Base-by-base conservation (phyloP, 2,888 invertebrate genomes). In the Scelioninae gen. 1 region DNA sequence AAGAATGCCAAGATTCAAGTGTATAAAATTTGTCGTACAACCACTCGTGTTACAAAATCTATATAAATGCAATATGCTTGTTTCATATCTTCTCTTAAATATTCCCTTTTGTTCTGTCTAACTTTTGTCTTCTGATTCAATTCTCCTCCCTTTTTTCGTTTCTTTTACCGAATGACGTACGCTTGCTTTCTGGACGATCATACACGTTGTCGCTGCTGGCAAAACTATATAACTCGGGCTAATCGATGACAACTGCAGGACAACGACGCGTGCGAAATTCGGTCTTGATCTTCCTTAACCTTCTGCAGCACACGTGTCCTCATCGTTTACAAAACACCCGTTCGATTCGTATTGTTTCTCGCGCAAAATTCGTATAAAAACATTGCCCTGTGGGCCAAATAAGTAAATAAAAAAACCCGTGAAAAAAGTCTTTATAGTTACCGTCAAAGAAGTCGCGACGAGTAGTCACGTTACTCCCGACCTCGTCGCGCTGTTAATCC, bases 171-270 rank as follows among this genome's bases (percentile, higher is more conserved):
- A 85, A 87, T 88, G 88, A 88, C 89, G 86, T 86, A 88, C 62
- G 87, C 89, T 89, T 85, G 86, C 83, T 85, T 87, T 82, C 82
- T 84, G 85, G 76, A 85, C 82, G 84, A 82, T 83, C 89, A 90
- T 91, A 91, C 90, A 89, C 89, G 87, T 88, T 89, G 91, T 92
- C 91, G 91, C 91, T 92, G 92, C 92, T 92, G 91, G 91, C 87
- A 87, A 89, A 88, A 89, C 84, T 84, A 89, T 87, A 43, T 76
- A 85, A 87, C 74, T 82, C 83, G 66, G 47, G 45, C 43, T 68
- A 75, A 66, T 81, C 29, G 53, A 34, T 34, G 68, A 62, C 69
- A 16, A 65, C 43, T 78, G 63, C 69, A 65, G 56, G 63, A 68
- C 65, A 63, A 65, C 66, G 49, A 63, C 34, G 55, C 16, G 10